phyloP scores from a whole-genome alignment of 1,140 invertebrate genomes.

The Drosophila dunni region DNA sequence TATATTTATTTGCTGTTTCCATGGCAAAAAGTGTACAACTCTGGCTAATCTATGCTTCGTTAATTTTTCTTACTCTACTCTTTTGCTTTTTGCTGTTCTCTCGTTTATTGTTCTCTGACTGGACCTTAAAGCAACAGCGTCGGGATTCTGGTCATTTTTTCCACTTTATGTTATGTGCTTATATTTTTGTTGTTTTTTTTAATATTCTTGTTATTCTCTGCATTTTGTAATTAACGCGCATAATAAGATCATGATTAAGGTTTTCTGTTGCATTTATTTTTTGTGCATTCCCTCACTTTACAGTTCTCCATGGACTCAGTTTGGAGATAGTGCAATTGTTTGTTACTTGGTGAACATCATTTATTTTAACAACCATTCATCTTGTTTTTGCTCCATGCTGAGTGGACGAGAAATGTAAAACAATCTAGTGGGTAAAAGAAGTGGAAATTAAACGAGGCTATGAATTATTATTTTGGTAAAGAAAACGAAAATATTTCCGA shows the following conservation, averaged over 20 bases:
- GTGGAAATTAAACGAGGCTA: conserved; percentile 71
- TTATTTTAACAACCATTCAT: conserved; percentile 68
- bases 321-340: conserved; percentile 14
- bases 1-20: not conserved
- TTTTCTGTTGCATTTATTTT: conserved; percentile 41
- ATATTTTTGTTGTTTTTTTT: conserved; percentile 4
- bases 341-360: conserved; percentile 63
- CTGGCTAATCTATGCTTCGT: conserved; percentile 74
- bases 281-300: conserved; percentile 24
- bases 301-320: conserved; percentile 29
- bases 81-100: conserved; percentile 14
- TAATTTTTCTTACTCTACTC: conserved; percentile 72
- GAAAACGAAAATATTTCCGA: too few species aligned
- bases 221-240: conserved; percentile 76
- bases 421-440: conserved; percentile 52
- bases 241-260: conserved; percentile 82
- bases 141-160: conserved; percentile 13
- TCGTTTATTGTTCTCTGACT: conserved; percentile 1
- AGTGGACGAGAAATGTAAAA: conserved; percentile 54
- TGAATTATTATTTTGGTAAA: too few species aligned
- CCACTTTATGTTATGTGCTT: not conserved
- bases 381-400: conserved; percentile 28
- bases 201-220: conserved; percentile 35
- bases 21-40: conserved; percentile 67
- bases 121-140: conserved; percentile 49